phyloP scores from a whole-genome alignment of 2,113 vertebrate genomes.

The Chauna torquata region DNA sequence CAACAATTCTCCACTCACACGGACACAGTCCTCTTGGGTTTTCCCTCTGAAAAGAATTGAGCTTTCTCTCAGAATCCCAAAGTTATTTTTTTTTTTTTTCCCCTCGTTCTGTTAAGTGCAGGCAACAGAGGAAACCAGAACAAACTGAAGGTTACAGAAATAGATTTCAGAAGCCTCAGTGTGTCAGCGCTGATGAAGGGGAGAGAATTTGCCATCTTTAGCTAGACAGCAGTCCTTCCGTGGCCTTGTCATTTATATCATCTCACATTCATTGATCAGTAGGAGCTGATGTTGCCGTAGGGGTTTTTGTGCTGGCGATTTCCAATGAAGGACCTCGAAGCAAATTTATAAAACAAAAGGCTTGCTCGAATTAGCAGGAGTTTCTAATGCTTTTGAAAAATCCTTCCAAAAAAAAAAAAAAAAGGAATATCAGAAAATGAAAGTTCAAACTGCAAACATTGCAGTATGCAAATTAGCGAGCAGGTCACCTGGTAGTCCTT shows the following conservation, averaged over 20 bases:
- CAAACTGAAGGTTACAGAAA: background rate
- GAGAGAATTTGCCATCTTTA: background rate
- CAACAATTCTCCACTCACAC: background rate
- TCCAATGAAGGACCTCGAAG: background rate
- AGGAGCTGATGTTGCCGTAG: background rate
- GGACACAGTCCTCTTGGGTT: background rate
- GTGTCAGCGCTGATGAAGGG: background rate
- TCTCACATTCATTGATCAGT: background rate
- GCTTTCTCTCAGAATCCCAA: background rate
- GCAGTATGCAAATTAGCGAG: background rate
- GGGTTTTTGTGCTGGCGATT: background rate
- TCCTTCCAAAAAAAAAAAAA: background rate
- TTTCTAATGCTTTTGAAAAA: slow-evolving; percentile 38
- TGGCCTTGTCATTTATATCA: background rate
- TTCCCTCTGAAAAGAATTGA: background rate
- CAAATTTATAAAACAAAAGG: slow-evolving; percentile 8
- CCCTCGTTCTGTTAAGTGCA: background rate
- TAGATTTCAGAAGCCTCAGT: background rate
- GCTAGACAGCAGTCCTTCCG: background rate
- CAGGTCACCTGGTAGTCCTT: background rate
- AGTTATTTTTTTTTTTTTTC: background rate
- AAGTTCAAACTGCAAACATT: background rate
- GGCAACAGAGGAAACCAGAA: background rate
- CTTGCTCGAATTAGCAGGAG: background rate
- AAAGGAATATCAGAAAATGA: background rate